phyloP scores from a whole-genome alignment of 2,797 vertebrate species.

The Liasis olivaceus region DNA sequence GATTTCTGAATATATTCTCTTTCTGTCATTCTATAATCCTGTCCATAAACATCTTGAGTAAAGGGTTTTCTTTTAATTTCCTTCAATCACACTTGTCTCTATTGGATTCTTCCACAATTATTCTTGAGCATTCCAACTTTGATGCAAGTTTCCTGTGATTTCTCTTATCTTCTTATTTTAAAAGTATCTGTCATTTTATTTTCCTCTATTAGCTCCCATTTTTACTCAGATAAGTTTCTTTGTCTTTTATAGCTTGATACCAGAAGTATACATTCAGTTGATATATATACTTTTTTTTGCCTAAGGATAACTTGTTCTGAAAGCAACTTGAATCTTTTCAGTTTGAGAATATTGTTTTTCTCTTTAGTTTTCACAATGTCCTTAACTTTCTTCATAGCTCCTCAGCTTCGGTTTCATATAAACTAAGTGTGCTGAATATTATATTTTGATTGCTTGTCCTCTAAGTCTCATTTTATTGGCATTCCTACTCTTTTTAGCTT shows the following conservation, averaged over 20 bases:
- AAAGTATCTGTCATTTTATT: not conserved
- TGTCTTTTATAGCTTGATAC: not conserved
- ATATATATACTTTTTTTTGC: not conserved
- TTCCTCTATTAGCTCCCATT: not conserved
- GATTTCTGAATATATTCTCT: not conserved
- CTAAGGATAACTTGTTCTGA: not conserved
- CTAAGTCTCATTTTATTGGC: not conserved
- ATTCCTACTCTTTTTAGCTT: not conserved
- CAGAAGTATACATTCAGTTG: not conserved
- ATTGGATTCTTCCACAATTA: not conserved
- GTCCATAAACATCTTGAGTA: not conserved
- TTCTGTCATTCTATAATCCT: not conserved
- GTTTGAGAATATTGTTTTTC: not conserved
- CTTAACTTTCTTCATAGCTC: not conserved
- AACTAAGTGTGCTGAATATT: not conserved
- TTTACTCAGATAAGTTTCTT: not conserved
- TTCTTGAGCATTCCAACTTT: not conserved
- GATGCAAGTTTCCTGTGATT: not conserved
- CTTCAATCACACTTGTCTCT: not conserved
- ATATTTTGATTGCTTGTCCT: not conserved
- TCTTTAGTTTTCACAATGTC: not conserved
- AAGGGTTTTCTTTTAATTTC: not conserved
- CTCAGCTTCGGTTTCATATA: not conserved
- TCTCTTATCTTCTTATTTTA: not conserved
- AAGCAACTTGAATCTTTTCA: not conserved